These are phyloP conservation scores for Psittacula cyanocephala DNA, from an alignment of 2,113 vertebrate species.

Conservation along the genomic window DNA sequence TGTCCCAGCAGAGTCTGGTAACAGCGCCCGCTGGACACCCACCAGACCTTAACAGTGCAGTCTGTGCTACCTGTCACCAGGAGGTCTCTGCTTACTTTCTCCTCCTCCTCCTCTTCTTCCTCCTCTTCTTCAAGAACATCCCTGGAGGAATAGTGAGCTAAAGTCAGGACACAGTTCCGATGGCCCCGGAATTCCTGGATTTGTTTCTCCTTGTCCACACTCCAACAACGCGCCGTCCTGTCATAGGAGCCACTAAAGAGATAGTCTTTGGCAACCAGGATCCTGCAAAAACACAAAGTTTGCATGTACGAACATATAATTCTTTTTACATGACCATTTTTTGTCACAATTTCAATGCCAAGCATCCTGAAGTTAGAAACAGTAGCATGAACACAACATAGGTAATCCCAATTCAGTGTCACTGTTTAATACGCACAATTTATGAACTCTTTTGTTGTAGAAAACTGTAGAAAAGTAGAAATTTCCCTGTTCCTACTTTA, in stretches of 20 bases:
- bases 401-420: neutral
- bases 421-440: neutral
- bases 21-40: slow-evolving; percentile 80
- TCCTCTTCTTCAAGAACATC: slow-evolving; percentile 69
- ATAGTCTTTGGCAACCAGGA: slow-evolving; percentile 75
- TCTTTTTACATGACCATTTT: neutral
- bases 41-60: slow-evolving; percentile 83
- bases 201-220: slow-evolving; percentile 72
- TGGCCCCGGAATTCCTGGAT: slow-evolving; percentile 81
- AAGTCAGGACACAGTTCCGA: slow-evolving; percentile 79
- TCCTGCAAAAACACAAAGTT: slow-evolving; percentile 47
- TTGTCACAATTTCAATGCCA: neutral
- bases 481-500: neutral
- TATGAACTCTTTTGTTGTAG: neutral
- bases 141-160: slow-evolving; percentile 76
- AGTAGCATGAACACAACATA: neutral
- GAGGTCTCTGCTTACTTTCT: slow-evolving; percentile 72
- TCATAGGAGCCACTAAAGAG: slow-evolving; percentile 84
- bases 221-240: slow-evolving; percentile 80
- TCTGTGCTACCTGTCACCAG: slow-evolving; percentile 83
- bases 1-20: slow-evolving; percentile 82
- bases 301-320: neutral
- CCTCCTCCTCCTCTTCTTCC: slow-evolving; percentile 41
- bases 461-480: neutral
- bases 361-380: neutral